Evolutionary conservation across 2,113 vertebrate species (phyloP), one percentile per base, ranked within the genome.

Genomic region (Pelobates fuscus): DNA sequence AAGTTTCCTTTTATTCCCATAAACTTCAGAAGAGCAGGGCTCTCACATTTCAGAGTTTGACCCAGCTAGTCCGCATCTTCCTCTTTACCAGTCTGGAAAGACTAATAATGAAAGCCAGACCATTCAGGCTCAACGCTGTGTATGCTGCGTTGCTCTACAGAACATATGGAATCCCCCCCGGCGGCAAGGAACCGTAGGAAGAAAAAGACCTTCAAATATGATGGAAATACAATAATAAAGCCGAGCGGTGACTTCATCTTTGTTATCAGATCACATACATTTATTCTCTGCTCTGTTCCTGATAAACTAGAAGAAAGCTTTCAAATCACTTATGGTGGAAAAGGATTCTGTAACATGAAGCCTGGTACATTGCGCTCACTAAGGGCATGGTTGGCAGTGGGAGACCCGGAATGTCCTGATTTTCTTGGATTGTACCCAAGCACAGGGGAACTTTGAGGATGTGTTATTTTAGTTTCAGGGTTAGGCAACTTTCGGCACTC

Each of bases 41-140:
- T 84, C 89, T 90, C 84, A 86, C 83, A 80, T 88, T 89, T 89
- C 89, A 88, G 80, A 82, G 79, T 70, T 74, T 82, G 85, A 87
- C 85, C 85, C 82, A 75, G 78, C 80, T 81, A 82, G 78, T 81
- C 84, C 87, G 84, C 86, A 82, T 88, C 82, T 86, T 79, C 81
- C 84, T 86, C 84, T 86, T 86, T 79, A 72, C 84, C 86, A 79
- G 85, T 87, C 86, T 86, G 80, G 82, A 86, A 86, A 84, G 71
- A 65, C 0, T 68, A 81, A 69, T 87, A 89, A 87, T 88, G 83
- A 89, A 88, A 88, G 81, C 88, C 86, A 90, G 88, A 86, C 84
- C 79, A 37, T 41, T 17, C 78, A 78, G 87, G 85, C 81, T 77
- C 65, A 81, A 85, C 71, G 57, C 29, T 65, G 75, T 80, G 68